Evolutionary conservation across 37 sponge, comb jelly and placozoan genomes (phyloP).

Genomic region (Halisarca cf. caerulea): DNA sequence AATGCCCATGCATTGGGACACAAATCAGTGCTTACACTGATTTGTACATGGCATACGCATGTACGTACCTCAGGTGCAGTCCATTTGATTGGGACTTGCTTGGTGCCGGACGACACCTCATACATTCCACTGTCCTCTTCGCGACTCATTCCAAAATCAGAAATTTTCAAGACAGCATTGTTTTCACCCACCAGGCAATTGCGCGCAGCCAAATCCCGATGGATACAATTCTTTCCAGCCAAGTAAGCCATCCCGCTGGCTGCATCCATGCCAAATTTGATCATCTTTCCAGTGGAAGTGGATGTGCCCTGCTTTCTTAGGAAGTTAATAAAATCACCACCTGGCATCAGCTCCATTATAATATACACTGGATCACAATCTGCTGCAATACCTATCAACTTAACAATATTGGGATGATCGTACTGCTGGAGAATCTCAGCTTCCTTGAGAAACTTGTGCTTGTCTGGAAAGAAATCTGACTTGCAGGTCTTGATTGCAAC

Average conservation of each 20-base stretch:
- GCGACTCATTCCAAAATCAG: slow-evolving; percentile 93
- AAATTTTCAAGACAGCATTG: slow-evolving; percentile 78
- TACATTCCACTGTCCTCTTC: slow-evolving; percentile 87
- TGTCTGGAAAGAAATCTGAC: slow-evolving; percentile 55
- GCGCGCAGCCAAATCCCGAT: slow-evolving; percentile 89
- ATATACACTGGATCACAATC: slow-evolving; percentile 89
- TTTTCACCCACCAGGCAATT: slow-evolving; percentile 84
- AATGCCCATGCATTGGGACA: no score
- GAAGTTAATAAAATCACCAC: slow-evolving; percentile 85
- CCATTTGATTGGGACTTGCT: slow-evolving; percentile 94
- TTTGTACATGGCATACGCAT: no score
- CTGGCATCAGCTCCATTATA: slow-evolving; percentile 94
- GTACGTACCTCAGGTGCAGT: slow-evolving; percentile 91
- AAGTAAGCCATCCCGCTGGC: slow-evolving; percentile 82
- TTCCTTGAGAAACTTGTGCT: slow-evolving; percentile 81
- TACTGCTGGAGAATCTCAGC: slow-evolving; percentile 94
- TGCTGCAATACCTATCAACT: slow-evolving; percentile 82
- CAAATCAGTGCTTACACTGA: no score
- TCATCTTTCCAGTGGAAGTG: slow-evolving; percentile 48
- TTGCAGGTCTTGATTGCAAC: slow-evolving; percentile 93
- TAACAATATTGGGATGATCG: slow-evolving; percentile 92
- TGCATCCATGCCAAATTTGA: slow-evolving; percentile 59
- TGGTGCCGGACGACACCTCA: slow-evolving; percentile 65
- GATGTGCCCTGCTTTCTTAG: slow-evolving; percentile 70
- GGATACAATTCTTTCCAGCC: slow-evolving; percentile 82